Conservation (phyloP, 1,140 invertebrate genomes). For the Tetramorium parvispinum region DNA sequence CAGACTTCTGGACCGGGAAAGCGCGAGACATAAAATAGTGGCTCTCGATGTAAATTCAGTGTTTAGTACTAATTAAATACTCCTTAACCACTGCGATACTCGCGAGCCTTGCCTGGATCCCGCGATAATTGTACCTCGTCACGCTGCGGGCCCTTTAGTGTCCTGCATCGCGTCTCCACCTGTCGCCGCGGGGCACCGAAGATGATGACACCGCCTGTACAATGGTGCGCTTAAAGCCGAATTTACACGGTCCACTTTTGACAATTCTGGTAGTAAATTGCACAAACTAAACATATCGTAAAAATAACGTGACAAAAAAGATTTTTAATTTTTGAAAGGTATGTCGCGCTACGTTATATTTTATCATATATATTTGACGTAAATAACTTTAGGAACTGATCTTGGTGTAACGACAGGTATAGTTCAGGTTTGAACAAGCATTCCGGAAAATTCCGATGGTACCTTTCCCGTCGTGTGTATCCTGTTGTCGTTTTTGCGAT, state of each 20-base stretch:
- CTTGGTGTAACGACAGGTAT: neutral
- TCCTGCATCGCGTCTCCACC: conserved; percentile 14
- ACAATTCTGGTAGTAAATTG: neutral
- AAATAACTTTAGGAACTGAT: conserved; percentile 6
- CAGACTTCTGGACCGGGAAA: neutral
- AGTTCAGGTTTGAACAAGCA: conserved; percentile 13
- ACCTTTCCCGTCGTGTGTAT: neutral
- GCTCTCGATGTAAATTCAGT: conserved; percentile 50
- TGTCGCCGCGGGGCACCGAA: conserved; percentile 24
- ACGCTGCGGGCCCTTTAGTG: conserved; percentile 13
- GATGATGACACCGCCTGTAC: neutral
- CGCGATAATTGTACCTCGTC: conserved; percentile 22
- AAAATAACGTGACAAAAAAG: neutral
- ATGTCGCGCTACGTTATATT: neutral
- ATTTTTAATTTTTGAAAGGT: neutral
- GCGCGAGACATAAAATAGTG: conserved; percentile 23
- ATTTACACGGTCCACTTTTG: neutral
- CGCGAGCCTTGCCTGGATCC: neutral
- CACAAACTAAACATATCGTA: neutral
- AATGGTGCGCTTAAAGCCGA: conserved; percentile 15
- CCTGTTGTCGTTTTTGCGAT: conserved; percentile 15
- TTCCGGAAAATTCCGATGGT: conserved; percentile 18
- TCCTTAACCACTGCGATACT: conserved; percentile 44
- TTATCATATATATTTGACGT: neutral
- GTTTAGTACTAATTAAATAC: conserved; percentile 64